A percentile compares a stretch with the other conserved stretches of the same genome.
Conservation (phyloP, 2,113 vertebrate species). For the Periophthalmodon schlosseri region DNA sequence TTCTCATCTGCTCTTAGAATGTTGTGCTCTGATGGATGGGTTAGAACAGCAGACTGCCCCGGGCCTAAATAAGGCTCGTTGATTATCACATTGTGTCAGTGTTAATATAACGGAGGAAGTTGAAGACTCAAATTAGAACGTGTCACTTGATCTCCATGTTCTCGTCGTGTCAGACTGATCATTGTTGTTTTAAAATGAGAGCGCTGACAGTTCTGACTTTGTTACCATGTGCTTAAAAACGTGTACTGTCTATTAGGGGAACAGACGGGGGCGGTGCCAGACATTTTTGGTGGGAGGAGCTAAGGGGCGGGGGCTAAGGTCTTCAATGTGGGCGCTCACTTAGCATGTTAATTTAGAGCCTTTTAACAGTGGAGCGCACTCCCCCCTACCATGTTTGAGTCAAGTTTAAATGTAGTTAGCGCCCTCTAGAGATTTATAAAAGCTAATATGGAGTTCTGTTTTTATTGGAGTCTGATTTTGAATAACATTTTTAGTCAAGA, state of each 20-base stretch:
- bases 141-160: neutral
- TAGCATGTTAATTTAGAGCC: no score
- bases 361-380: no score
- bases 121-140: neutral
- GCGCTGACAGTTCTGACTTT: neutral
- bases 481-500: no score
- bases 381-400: no score
- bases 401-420: no score
- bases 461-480: no score
- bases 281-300: no score
- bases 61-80: neutral
- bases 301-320: no score
- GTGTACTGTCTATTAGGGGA: neutral
- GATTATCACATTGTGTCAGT: neutral
- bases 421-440: no score
- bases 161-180: neutral
- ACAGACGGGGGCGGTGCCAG: neutral
- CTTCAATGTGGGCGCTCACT: no score
- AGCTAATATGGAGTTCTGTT: no score
- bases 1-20: neutral
- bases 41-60: neutral
- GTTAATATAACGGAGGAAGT: neutral
- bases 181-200: slow-evolving; percentile 5
- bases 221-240: neutral
- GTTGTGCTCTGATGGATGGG: neutral